Evolutionary conservation across 2,113 vertebrate genomes (phyloP).

Genomic region (Corvus moneduloides): DNA sequence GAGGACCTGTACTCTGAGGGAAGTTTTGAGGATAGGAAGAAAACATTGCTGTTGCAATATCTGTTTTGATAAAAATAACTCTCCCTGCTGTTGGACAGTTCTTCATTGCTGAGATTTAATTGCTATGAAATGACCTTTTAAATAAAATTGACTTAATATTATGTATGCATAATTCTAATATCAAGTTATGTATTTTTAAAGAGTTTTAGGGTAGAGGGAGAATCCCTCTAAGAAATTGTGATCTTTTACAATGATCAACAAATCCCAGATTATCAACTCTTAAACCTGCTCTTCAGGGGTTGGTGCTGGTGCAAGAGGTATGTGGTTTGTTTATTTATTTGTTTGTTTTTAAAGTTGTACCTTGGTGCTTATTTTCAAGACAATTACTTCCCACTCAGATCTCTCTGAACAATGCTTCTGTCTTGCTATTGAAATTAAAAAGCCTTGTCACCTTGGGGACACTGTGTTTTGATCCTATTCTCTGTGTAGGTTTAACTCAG

Average conservation of each 20-base stretch:
- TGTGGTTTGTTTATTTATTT: not conserved
- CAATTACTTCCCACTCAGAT: not conserved
- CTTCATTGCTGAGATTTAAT: not conserved
- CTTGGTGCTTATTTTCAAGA: not conserved
- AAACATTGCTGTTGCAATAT: fast-evolving
- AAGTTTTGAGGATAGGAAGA: not conserved
- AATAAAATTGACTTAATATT: not conserved
- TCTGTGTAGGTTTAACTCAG: not conserved
- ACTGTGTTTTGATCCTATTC: not conserved
- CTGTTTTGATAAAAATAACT: not conserved
- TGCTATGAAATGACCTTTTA: not conserved
- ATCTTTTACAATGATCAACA: not conserved
- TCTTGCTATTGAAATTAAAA: not conserved
- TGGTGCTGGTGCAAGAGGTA: fast-evolving
- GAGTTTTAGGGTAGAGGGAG: not conserved
- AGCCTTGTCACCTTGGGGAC: not conserved
- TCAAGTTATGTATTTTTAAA: not conserved
- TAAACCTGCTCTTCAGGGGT: fast-evolving
- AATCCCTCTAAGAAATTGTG: not conserved
- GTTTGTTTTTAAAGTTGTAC: not conserved
- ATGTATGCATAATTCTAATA: not conserved
- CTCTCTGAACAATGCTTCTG: not conserved
- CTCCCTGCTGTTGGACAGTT: not conserved
- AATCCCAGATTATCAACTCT: not conserved
- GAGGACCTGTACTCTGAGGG: not conserved